Conservation (phyloP, 2,797 vertebrate genomes). For the Tinamus major region DNA sequence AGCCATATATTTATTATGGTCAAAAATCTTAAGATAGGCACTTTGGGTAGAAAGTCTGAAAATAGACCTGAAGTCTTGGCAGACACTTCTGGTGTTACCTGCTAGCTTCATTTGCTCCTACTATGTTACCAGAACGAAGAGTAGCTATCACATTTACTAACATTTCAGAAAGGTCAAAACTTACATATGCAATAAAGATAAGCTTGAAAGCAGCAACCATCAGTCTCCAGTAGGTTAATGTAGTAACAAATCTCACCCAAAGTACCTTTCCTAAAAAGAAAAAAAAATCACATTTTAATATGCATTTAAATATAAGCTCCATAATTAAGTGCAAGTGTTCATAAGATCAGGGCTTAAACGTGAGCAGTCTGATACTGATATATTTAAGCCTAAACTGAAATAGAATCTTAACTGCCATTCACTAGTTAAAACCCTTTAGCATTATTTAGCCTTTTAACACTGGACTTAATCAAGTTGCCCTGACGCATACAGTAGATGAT, state of each 20-base stretch:
- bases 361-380: not conserved
- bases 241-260: not conserved
- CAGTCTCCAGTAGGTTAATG: not conserved
- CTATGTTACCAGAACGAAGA: not conserved
- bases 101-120: not conserved
- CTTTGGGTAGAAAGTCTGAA: not conserved
- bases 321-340: not conserved
- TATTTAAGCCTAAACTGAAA: not conserved
- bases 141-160: not conserved
- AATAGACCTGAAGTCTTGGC: not conserved
- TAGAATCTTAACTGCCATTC: not conserved
- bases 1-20: not conserved
- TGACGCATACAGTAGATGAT: not conserved
- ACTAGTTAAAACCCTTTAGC: not conserved
- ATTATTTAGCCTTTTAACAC: not conserved
- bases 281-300: not conserved
- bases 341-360: not conserved
- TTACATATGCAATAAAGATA: not conserved
- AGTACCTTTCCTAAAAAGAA: not conserved
- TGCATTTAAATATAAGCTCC: not conserved
- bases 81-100: not conserved
- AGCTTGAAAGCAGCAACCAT: not conserved
- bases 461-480: not conserved
- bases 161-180: not conserved
- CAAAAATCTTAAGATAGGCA: not conserved